A percentile compares a stretch with the other conserved stretches of the same genome.
phyloP scores from a whole-genome alignment of 2,888 invertebrate species.

The Baronia brevicornis region DNA sequence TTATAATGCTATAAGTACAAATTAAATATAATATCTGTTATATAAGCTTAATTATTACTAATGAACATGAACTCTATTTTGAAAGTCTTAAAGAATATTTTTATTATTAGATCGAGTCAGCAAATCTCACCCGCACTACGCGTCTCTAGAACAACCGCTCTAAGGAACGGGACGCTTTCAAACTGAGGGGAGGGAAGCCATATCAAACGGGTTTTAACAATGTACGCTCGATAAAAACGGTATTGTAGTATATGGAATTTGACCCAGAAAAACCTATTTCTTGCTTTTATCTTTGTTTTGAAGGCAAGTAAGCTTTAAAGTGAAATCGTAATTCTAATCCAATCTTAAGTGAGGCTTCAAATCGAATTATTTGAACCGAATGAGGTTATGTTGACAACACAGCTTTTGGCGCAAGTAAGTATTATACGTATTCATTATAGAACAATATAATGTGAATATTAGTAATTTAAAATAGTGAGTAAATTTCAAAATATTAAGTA shows the following conservation, averaged over 20 bases:
- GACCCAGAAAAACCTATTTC: not conserved
- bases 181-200: constrained; percentile 23
- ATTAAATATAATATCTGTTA: no score
- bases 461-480: not conserved
- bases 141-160: constrained; percentile 52
- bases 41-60: no score
- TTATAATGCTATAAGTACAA: no score
- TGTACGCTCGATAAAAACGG: constrained; percentile 15
- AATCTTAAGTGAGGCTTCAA: no score
- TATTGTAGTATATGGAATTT: constrained; percentile 12
- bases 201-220: constrained; percentile 22
- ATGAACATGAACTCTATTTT: constrained; percentile 5
- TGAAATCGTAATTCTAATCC: not conserved
- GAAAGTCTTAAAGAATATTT: not conserved
- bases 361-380: constrained; percentile 17
- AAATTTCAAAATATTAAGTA: no score
- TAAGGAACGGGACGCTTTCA: constrained; percentile 37
- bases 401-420: constrained; percentile 46
- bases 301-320: not conserved
- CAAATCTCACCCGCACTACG: constrained; percentile 24
- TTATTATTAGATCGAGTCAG: constrained; percentile 2
- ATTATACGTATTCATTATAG: constrained; percentile 6
- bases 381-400: constrained; percentile 66
- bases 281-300: constrained; percentile 2
- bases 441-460: not conserved